Conservation (phyloP, 2,113 vertebrate genomes). For the Psittacula cyanocephala region DNA sequence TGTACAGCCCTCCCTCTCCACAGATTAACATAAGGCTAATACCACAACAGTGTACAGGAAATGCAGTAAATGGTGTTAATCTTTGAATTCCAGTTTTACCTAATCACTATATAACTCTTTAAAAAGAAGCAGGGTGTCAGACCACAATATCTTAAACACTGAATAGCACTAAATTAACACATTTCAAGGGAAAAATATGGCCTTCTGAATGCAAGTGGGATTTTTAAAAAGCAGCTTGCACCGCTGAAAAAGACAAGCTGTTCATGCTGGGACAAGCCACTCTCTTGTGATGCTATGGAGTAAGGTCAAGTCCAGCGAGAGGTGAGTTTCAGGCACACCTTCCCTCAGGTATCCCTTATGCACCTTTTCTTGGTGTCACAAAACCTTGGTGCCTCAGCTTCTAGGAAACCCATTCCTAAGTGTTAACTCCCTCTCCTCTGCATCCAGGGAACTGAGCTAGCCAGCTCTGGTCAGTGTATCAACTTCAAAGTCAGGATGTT, state of each 20-base stretch:
- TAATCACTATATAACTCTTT: neutral
- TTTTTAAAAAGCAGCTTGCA: neutral
- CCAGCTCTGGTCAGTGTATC: neutral
- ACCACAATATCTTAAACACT: neutral
- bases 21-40: neutral
- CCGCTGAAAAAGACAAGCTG: neutral
- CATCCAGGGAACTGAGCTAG: neutral
- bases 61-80: neutral
- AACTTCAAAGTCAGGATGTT: neutral
- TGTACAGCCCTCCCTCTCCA: neutral
- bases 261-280: neutral
- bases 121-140: neutral
- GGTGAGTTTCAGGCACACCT: neutral
- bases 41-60: neutral
- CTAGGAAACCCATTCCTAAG: neutral
- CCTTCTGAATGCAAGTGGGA: neutral
- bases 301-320: neutral
- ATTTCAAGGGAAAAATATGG: neutral
- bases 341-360: neutral
- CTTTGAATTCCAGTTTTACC: neutral
- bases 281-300: neutral
- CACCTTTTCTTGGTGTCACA: neutral
- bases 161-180: neutral
- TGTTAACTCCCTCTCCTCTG: neutral
- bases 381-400: neutral